A percentile compares a stretch with the other conserved stretches of the same genome.
Evolutionary conservation across 2,888 invertebrate genomes (phyloP).

Genomic region (Frankliniella fusca): DNA sequence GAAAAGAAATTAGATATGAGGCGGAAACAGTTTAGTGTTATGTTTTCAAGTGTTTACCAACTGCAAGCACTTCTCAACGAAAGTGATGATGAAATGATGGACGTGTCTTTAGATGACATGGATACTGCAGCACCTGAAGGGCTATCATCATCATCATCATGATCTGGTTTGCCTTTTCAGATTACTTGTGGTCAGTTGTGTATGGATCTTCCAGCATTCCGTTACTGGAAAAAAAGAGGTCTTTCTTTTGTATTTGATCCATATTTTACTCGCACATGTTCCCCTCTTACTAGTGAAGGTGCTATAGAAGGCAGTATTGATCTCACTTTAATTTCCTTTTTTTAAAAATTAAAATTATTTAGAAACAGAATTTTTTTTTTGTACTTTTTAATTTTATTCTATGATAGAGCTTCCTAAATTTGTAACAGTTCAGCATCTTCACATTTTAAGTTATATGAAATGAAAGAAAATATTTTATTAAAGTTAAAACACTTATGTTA

Average conservation of each 20-base stretch:
- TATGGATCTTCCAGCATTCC: not conserved
- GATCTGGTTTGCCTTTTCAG: not conserved
- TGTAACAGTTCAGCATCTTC: not conserved
- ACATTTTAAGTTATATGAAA: not conserved
- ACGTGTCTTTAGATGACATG: conserved; percentile 51
- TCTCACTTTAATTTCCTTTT: not conserved
- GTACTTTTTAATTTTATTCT: not conserved
- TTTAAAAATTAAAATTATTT: not conserved
- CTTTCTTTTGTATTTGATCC: not conserved
- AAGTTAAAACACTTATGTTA: not conserved
- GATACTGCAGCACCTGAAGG: conserved; percentile 37
- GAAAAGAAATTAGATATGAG: conserved; percentile 75
- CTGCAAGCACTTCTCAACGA: conserved; percentile 73
- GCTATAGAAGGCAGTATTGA: too few species aligned
- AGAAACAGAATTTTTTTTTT: too few species aligned
- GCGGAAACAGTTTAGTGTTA: conserved; percentile 83
- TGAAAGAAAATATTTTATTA: not conserved
- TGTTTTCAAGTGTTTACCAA: conserved; percentile 82
- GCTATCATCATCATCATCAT: not conserved
- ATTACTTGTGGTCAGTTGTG: not conserved
- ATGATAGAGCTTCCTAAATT: not conserved
- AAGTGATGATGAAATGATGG: conserved; percentile 52
- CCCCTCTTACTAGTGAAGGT: too few species aligned
- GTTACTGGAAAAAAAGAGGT: not conserved
- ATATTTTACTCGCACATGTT: not conserved